These are phyloP conservation scores for Microcebus ravelobensis DNA, from an alignment of 2,113 vertebrate genomes.

Conservation along the genomic window DNA sequence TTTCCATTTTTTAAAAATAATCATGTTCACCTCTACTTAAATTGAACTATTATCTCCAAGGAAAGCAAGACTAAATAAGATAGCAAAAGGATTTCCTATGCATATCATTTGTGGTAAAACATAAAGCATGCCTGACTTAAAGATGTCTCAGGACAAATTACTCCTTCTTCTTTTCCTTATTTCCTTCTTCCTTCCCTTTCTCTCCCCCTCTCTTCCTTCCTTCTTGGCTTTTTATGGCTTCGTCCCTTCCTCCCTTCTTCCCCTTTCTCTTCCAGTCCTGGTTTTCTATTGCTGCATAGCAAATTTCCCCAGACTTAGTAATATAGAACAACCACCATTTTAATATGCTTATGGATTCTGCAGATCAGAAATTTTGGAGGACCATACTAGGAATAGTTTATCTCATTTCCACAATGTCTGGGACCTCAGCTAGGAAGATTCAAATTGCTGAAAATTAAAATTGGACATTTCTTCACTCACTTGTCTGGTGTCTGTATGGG, in stretches of 20 bases:
- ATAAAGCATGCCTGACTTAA: neutral
- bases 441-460: neutral
- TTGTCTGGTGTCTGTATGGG: neutral
- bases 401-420: neutral
- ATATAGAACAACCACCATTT: neutral
- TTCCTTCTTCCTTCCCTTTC: neutral
- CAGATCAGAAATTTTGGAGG: neutral
- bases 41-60: neutral
- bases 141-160: neutral
- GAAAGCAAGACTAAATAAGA: neutral
- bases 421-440: neutral
- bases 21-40: neutral
- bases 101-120: neutral
- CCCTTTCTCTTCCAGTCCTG: neutral
- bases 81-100: neutral
- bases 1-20: neutral
- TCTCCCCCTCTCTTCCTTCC: neutral
- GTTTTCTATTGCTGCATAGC: neutral
- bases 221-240: neutral
- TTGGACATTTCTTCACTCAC: neutral
- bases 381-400: neutral
- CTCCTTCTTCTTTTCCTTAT: neutral
- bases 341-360: neutral
- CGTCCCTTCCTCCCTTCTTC: neutral
- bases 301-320: neutral